phyloP scores from a whole-genome alignment of 2,113 vertebrate species.

The Lynx canadensis region DNA sequence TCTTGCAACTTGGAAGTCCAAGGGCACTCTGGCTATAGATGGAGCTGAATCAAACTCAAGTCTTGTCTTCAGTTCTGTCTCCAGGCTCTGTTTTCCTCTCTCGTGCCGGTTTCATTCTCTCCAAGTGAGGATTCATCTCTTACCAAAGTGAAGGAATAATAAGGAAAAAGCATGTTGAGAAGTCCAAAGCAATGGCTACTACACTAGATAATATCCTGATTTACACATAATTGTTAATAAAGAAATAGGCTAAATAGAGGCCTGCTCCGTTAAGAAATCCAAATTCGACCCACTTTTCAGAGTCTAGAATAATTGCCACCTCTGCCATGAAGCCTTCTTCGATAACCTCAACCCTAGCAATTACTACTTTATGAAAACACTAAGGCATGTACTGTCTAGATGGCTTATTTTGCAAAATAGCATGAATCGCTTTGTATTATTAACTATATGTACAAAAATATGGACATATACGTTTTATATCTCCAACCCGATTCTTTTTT shows the following conservation, averaged over 20 bases:
- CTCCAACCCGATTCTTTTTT: conserved; percentile 10
- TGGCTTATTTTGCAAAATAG: conserved; percentile 24
- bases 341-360: background rate
- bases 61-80: background rate
- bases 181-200: conserved; percentile 35
- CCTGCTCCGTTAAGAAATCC: background rate
- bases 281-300: conserved; percentile 13
- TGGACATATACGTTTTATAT: background rate
- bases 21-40: background rate
- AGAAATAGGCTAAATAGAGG: background rate
- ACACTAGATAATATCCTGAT: background rate
- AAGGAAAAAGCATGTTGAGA: conserved; percentile 2
- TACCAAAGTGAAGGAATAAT: conserved; percentile 7
- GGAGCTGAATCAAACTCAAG: background rate
- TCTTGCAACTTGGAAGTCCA: background rate
- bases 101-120: background rate
- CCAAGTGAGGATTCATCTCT: background rate
- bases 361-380: background rate
- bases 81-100: background rate
- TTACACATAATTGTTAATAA: background rate
- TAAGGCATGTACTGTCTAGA: background rate
- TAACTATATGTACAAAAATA: background rate
- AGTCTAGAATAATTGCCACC: background rate
- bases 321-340: background rate
- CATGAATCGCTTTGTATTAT: background rate